Percentiles rank a stretch among this genome's conserved stretches.
Evolutionary conservation across 2,113 vertebrate genomes (phyloP).

Genomic region (Cololabis saira): DNA sequence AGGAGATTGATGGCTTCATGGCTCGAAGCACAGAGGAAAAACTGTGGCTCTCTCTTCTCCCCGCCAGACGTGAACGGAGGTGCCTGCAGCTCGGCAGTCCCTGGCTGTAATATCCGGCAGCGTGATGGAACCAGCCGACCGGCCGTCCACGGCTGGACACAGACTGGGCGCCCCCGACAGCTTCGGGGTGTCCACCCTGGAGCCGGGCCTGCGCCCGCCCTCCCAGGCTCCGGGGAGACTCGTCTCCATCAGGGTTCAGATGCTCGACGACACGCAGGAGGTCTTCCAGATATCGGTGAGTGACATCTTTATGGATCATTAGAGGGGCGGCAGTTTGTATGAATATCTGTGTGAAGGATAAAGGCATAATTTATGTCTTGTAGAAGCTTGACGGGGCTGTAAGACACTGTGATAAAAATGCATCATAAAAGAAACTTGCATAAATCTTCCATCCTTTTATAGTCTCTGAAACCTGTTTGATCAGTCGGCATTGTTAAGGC

Average conservation of each 20-base stretch:
- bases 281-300: constrained; percentile 94
- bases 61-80: constrained; percentile 48
- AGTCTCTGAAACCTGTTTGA: not conserved
- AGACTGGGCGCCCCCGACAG: constrained; percentile 90
- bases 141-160: constrained; percentile 85
- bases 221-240: constrained; percentile 87
- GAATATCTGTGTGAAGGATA: too few species aligned
- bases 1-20: not conserved
- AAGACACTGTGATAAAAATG: too few species aligned
- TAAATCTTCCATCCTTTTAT: not conserved
- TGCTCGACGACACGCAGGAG: constrained; percentile 96
- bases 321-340: too few species aligned
- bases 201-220: constrained; percentile 89
- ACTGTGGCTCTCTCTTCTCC: constrained; percentile 7
- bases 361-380: too few species aligned
- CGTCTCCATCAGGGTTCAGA: constrained; percentile 90
- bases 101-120: constrained; percentile 42
- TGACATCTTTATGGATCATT: not conserved
- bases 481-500: not conserved
- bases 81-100: constrained; percentile 27
- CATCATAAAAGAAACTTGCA: not conserved
- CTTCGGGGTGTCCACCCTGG: constrained; percentile 93
- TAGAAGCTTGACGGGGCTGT: too few species aligned
- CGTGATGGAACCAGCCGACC: constrained; percentile 93
- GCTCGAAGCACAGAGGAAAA: not conserved